Base-by-base conservation (phyloP, 2,888 invertebrate genomes). In the Nasonia oneida region DNA sequence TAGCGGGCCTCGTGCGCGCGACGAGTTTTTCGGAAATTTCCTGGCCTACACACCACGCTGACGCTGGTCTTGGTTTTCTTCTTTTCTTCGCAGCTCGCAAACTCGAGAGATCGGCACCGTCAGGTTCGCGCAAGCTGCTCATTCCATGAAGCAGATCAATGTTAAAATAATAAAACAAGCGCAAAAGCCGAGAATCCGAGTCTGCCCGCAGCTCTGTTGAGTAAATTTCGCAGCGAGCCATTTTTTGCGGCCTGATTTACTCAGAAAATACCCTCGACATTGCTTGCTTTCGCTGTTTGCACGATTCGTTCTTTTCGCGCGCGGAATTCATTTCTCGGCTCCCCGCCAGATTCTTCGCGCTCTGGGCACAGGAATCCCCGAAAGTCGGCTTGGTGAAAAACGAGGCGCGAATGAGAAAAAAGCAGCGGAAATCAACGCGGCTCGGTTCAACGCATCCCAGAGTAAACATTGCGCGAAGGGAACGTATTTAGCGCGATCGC, bases 391-490 rank as follows among this genome's bases (percentile, higher is more conserved):
- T 8, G 47, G 12, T 12, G n/a, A 61, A 61, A 61, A 61, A 61
- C 8, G n/a, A 61, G 10, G 37, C 67, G 78, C 47, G 15, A 79
- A 18, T 4, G 29, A 42, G 73, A 73, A 71, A 33, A 15, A 47
- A 23, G 33, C 33, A 23, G 37, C 47, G 12, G 47, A 47, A 47
- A 47, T 47, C 47, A 12, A 0, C 10, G 47, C 12, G 37, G 42
- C 12, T 39, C 23, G 37, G 64, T 73, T 78, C 70, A 82, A 76
- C 23, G 76, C 70, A 76, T 82, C 39, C 5, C 29, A 70, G 73
- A 37, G 74, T 29, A 79, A 79, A 84, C 50, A 84, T 37, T 8
- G 73, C 12, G 37, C 18, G 37, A 83, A 83, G 73, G 74, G 37
- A 37, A 29, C 8, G 33, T 14, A 71, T 82, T 82, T 50, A 82